Evolutionary conservation across 2,888 invertebrate species (phyloP).

Genomic region (Eurois occulta): DNA sequence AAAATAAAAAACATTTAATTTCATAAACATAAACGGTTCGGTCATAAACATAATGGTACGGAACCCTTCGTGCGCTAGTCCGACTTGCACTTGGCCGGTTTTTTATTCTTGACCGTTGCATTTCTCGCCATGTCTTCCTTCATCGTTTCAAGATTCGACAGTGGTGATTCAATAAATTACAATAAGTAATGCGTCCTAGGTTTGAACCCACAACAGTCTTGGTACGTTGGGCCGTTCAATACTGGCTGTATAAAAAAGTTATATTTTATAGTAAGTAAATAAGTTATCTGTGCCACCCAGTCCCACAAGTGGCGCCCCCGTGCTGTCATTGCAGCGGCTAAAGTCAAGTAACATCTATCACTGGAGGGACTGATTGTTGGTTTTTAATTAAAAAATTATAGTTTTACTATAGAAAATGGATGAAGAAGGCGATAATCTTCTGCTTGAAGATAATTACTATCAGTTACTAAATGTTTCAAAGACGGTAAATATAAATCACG

Average conservation of each 20-base stretch:
- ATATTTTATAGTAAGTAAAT: too few species aligned
- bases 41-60: too few species aligned
- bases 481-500: conserved; percentile 92
- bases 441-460: conserved; percentile 96
- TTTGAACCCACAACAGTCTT: background rate
- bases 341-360: conserved; percentile 66
- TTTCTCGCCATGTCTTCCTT: background rate
- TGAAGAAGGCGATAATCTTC: conserved; percentile 92
- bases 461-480: conserved; percentile 96
- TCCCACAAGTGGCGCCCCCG: conserved; percentile 58
- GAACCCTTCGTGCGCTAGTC: too few species aligned
- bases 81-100: too few species aligned
- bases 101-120: background rate
- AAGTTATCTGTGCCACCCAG: conserved; percentile 47
- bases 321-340: conserved; percentile 72
- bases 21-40: too few species aligned
- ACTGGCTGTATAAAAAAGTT: conserved; percentile 15
- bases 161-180: background rate
- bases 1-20: too few species aligned
- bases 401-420: conserved; percentile 88
- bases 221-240: background rate
- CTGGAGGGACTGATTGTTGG: conserved; percentile 60
- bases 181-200: background rate
- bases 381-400: conserved; percentile 65
- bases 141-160: background rate